phyloP scores from a whole-genome alignment of 2,797 vertebrate genomes.

The Buphagus erythrorhynchus region DNA sequence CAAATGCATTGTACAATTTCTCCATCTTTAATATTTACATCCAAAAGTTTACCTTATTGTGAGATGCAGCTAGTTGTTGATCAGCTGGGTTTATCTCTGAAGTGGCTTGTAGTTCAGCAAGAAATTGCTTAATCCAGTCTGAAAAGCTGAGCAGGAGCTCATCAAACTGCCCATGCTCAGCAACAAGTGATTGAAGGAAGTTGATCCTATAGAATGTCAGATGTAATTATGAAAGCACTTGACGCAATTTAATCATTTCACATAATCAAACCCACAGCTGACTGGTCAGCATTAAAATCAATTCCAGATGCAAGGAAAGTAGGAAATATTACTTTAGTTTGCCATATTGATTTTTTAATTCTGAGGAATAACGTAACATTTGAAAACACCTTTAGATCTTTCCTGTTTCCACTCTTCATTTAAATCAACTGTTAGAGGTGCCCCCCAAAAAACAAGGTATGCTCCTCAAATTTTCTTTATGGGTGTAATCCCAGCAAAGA shows the following conservation, averaged over 20 bases:
- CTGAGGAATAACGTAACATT: not conserved
- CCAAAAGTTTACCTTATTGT: constrained; percentile 84
- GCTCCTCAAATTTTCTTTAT: not conserved
- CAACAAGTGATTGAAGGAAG: constrained; percentile 82
- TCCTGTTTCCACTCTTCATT: not conserved
- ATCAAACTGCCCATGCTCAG: constrained; percentile 86
- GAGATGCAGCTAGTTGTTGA: constrained; percentile 76
- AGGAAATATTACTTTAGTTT: not conserved
- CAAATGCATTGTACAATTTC: not conserved
- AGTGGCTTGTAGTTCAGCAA: constrained; percentile 83
- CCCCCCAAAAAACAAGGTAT: not conserved
- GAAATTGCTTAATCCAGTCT: constrained; percentile 89
- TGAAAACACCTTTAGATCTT: not conserved
- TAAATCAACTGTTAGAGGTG: not conserved
- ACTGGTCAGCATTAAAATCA: not conserved
- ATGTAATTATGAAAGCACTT: not conserved
- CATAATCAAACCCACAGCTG: not conserved
- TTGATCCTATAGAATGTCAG: constrained; percentile 74
- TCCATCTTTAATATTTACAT: not conserved
- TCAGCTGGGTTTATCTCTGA: constrained; percentile 85
- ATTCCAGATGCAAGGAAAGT: not conserved
- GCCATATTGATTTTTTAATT: not conserved
- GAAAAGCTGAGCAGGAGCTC: constrained; percentile 84
- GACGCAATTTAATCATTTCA: not conserved
- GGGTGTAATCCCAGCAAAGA: not conserved